A percentile compares a stretch with the other conserved stretches of the same genome.
phyloP scores from a whole-genome alignment of 2,797 vertebrate genomes.

The Enteromius thamalakanensis region DNA sequence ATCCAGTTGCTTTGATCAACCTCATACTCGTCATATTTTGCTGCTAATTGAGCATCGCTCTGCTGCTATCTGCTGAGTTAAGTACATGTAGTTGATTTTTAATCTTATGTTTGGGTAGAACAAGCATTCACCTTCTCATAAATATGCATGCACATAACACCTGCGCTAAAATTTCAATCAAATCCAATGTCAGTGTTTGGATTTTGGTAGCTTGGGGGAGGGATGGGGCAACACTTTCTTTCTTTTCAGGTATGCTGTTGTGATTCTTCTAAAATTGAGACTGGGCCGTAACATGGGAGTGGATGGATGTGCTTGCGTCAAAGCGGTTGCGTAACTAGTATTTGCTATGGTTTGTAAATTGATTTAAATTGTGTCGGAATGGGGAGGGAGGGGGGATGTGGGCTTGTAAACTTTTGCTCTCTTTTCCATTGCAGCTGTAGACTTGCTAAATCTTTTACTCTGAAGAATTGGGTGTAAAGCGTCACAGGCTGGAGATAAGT shows the following conservation, averaged over 20 bases:
- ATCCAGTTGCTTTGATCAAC: constrained; percentile 79
- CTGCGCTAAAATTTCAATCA: constrained; percentile 71
- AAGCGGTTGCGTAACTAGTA: constrained; percentile 7
- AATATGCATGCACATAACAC: constrained; percentile 77
- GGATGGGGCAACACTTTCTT: constrained; percentile 69
- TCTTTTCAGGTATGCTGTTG: constrained; percentile 77
- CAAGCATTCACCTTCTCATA: constrained; percentile 64
- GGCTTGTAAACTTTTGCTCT: constrained; percentile 69
- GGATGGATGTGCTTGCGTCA: constrained; percentile 60
- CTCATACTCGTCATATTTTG: constrained; percentile 76
- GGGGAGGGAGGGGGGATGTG: constrained; percentile 49
- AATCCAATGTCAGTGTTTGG: constrained; percentile 32
- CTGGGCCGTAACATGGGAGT: constrained; percentile 66
- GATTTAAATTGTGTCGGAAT: constrained; percentile 21
- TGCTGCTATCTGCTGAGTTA: constrained; percentile 82
- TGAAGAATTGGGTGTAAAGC: constrained; percentile 37
- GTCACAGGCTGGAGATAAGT: constrained; percentile 48
- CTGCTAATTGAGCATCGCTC: constrained; percentile 77
- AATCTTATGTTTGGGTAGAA: constrained; percentile 72
- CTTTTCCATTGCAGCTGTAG: constrained; percentile 70
- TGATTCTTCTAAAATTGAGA: constrained; percentile 66
- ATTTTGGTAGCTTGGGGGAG: constrained; percentile 60
- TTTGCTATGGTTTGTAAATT: not conserved
- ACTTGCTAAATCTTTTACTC: constrained; percentile 17
- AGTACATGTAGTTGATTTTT: constrained; percentile 77